Evolutionary conservation across 2,888 invertebrate species (phyloP), one percentile per base, ranked within the genome.

Genomic region (Sepioteuthis lessoniana): DNA sequence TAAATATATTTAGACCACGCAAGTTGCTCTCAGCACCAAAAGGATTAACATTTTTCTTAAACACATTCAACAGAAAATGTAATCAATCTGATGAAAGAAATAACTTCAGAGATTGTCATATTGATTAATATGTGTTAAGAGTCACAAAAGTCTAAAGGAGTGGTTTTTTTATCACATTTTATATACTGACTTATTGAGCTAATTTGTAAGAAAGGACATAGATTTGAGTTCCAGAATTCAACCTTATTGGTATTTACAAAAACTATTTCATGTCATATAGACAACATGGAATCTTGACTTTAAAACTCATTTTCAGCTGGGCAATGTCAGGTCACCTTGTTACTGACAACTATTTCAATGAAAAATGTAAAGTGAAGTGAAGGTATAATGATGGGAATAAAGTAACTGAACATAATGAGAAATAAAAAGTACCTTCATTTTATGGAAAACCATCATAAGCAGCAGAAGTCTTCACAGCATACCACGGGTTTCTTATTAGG

Each of bases 361-460:
- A n/a, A n/a, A n/a, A 76, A 13, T 25, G 76, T 7, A 31, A 31
- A 31, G 10, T 10, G 8, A 2, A 25, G 55, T 7, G 5, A 28
- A 25, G 8, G 31, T 60, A 31, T 42, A 42, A 42, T 31, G 21
- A 31, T 31, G 7, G 60, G 60, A 31, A 31, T 60, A 60, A 28
- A 7, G 10, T 47, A 47, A 47, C 1, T 47, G 47, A 47, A 47
- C 47, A 47, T 47, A 47, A 47, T 47, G 47, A 5, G 76, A 19
- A 76, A 76, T 13, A 92, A 92, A 92, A 92, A n/a, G 19, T 92
- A 92, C 92, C 92, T 92, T 92, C 92, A 92, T 92, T 92, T 92
- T 92, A 92, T 92, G 92, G 92, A 92, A 92, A 92, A 92, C 92
- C 92, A 92, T 92, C 31, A 47, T 92, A 47, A 92, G 46, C 92